These are phyloP conservation scores for Apodemus speciosus DNA, from an alignment of 2,113 vertebrate genomes.

Conservation along the genomic window DNA sequence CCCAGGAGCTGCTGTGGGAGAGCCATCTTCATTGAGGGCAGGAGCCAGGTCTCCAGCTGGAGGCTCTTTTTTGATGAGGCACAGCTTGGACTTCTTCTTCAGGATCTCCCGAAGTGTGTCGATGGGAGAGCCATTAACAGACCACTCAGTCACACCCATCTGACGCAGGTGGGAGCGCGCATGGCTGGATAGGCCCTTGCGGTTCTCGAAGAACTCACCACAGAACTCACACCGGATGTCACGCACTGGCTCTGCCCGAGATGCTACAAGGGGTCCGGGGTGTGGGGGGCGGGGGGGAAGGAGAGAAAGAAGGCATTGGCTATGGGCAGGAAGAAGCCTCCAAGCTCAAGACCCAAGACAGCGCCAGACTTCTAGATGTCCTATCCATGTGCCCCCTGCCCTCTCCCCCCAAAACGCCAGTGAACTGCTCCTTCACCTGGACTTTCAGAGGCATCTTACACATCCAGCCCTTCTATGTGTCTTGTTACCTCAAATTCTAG, in stretches of 20 bases:
- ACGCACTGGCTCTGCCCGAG: slow-evolving; percentile 83
- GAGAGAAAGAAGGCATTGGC: slow-evolving; percentile 51
- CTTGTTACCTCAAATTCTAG: slow-evolving; percentile 23
- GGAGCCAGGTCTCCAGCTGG: slow-evolving; percentile 81
- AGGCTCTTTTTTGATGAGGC: slow-evolving; percentile 90
- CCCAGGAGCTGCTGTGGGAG: slow-evolving; percentile 78
- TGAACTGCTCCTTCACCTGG: not conserved
- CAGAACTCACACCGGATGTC: slow-evolving; percentile 97
- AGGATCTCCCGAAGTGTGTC: slow-evolving; percentile 95
- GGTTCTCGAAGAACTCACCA: slow-evolving; percentile 96
- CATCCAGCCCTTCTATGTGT: not conserved
- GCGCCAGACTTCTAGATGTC: slow-evolving; percentile 29
- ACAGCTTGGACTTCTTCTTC: slow-evolving; percentile 87
- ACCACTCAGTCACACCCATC: slow-evolving; percentile 98
- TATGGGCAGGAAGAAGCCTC: slow-evolving; percentile 65
- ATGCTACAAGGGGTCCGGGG: slow-evolving; percentile 76
- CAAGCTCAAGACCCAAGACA: slow-evolving; percentile 24
- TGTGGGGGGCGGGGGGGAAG: not conserved
- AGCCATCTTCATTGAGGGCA: slow-evolving; percentile 80
- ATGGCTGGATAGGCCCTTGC: slow-evolving; percentile 96
- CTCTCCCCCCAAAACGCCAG: not conserved
- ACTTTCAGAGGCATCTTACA: not conserved
- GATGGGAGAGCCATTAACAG: slow-evolving; percentile 95
- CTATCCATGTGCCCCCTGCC: not conserved
- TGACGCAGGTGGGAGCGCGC: slow-evolving; percentile 96